A percentile compares a stretch with the other conserved stretches of the same genome.
These are phyloP conservation scores for Aspiorhynchus laticeps DNA, from an alignment of 2,113 vertebrate genomes.

Conservation along the genomic window DNA sequence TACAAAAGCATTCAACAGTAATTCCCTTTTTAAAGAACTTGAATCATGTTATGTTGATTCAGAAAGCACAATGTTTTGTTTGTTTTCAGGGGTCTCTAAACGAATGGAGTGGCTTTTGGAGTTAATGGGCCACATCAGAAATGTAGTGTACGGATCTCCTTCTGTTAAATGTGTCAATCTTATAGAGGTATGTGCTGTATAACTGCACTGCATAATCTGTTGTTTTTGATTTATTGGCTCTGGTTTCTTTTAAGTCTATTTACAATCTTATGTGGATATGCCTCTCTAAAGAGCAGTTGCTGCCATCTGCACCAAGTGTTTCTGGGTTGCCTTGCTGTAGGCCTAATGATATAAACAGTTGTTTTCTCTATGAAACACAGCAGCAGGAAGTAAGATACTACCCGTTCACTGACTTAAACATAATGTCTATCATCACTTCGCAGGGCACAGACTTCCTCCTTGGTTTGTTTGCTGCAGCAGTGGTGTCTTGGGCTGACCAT, in stretches of 20 bases:
- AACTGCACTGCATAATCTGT: not conserved
- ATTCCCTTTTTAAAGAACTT: not conserved
- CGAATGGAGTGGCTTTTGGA: constrained; percentile 93
- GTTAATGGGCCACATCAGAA: constrained; percentile 89
- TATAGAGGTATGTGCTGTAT: constrained; percentile 74
- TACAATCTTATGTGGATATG: not conserved
- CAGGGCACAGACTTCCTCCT: constrained; percentile 87
- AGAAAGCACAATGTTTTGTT: constrained; percentile 29
- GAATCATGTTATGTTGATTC: not conserved
- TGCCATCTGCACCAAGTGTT: not conserved
- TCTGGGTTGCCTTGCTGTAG: not conserved
- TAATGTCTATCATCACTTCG: constrained; percentile 8
- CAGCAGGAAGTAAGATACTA: not conserved
- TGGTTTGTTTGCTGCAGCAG: constrained; percentile 81
- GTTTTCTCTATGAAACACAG: not conserved
- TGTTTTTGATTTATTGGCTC: not conserved
- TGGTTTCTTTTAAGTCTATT: not conserved
- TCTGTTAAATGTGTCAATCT: constrained; percentile 64
- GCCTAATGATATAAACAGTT: not conserved
- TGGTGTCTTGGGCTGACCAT: constrained; percentile 89
- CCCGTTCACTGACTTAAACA: not conserved
- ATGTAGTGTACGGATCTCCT: constrained; percentile 74
- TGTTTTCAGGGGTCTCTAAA: constrained; percentile 80
- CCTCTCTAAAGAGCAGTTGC: not conserved
- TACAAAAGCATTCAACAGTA: no score